Base-by-base conservation (phyloP, 2,888 invertebrate genomes). In the Phalera bucephala region DNA sequence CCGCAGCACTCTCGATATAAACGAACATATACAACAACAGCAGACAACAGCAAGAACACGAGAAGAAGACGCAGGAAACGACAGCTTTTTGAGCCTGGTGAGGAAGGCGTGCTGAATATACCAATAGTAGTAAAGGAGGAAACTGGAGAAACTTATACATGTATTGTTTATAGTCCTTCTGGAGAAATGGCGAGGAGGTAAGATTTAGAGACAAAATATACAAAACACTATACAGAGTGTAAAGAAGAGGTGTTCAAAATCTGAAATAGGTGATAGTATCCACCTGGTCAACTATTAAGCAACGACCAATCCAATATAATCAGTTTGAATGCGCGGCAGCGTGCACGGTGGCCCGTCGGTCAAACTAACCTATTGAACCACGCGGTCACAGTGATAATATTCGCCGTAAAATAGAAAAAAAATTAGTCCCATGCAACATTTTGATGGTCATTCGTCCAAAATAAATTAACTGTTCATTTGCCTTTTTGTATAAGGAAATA, bases 81-180 rank as follows among this genome's bases (percentile, higher is more conserved):
- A 38, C 81, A 87, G 34, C 48, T 85, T 0, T 77, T 76, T 33
- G 81, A 83, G 25, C 66, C 76, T 0, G 78, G 71, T 20, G 85
- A 86, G 58, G 85, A 92, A 28, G 93, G 93, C 1, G 87, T 92
- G 22, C 66, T 94, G 45, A 90, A 89, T 52, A 91, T 94, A 69
- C 90, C 91, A 35, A 91, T 88, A 56, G 83, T 93, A 10, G 83
- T 91, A 46, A 92, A 93, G 28, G 84, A 84, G 29, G 91, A 93
- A 34, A 95, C 95, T 73, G 94, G 94, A 21, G 96, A 95, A 33
- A 91, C 91, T 34, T 96, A 95, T 74, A 95, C 94, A n/a, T 96
- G 96, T 80, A 92, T 93, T 28, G 95, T 95, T 0, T 92, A 91
- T 36, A 94, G 94, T 66, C 91, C 93, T 17, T 93, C 93, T 1